Conservation (phyloP, 2,113 vertebrate species). For the Corythaeola cristata region DNA sequence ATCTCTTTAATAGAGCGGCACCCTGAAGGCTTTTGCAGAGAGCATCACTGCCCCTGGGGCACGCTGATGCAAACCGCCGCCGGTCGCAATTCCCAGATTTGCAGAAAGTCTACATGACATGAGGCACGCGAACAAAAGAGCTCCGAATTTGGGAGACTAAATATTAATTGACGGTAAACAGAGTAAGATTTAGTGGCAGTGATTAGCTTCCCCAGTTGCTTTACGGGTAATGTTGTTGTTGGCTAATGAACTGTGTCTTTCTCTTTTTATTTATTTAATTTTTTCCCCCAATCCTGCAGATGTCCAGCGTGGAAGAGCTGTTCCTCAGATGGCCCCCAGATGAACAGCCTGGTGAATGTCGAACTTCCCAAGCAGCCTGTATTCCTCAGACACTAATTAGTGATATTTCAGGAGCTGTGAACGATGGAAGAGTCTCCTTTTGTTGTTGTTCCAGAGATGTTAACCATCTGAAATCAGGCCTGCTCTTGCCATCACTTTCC, state of each 20-base stretch:
- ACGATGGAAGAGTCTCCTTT: neutral
- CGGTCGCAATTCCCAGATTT: neutral
- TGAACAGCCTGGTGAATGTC: conserved; percentile 38
- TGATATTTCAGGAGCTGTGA: conserved; percentile 24
- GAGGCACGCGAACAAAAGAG: neutral
- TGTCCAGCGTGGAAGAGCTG: neutral
- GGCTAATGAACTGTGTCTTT: conserved; percentile 46
- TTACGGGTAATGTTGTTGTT: neutral
- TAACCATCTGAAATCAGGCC: neutral
- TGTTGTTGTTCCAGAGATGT: neutral
- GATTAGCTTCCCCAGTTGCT: conserved; percentile 50
- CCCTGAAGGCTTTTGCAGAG: conserved; percentile 11
- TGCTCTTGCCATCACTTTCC: neutral
- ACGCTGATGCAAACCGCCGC: neutral
- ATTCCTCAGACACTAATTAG: conserved; percentile 65
- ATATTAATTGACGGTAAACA: conserved; percentile 54
- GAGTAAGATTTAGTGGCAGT: conserved; percentile 28
- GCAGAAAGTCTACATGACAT: rapidly evolving
- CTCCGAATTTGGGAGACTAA: neutral
- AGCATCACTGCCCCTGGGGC: neutral
- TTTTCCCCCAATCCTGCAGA: neutral
- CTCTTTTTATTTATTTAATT: neutral
- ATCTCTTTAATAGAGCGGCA: conserved; percentile 25
- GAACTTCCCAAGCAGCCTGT: conserved; percentile 59
- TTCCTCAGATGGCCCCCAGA: conserved; percentile 24